These are phyloP conservation scores for Edolisoma coerulescens DNA, from an alignment of 2,113 vertebrate genomes.

Conservation along the genomic window DNA sequence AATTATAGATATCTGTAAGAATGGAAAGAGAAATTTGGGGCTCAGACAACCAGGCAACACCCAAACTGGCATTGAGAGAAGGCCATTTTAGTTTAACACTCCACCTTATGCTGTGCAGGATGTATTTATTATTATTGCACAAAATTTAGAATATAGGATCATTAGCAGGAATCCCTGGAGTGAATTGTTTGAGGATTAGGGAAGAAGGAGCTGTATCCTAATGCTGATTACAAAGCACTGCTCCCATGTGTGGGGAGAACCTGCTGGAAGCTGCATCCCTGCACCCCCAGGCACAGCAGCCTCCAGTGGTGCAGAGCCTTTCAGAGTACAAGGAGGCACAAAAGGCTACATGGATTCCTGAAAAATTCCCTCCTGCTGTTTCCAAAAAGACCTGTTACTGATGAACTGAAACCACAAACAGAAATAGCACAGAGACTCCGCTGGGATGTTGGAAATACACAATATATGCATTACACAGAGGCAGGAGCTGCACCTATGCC, in stretches of 20 bases:
- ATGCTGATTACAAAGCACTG: background rate
- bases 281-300: background rate
- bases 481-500: background rate
- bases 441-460: background rate
- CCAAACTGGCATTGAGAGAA: background rate
- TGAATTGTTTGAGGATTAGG: background rate
- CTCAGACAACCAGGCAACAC: background rate
- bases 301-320: background rate
- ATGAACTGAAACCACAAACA: background rate
- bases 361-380: background rate
- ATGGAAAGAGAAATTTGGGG: background rate
- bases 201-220: background rate
- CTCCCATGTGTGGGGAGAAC: background rate
- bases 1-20: background rate
- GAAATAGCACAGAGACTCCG: background rate
- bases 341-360: background rate
- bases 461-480: background rate
- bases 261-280: background rate
- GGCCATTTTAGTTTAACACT: background rate
- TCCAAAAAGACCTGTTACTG: background rate
- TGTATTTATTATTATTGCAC: background rate
- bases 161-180: background rate
- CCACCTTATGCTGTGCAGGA: background rate
- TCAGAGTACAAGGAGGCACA: background rate
- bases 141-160: background rate